Percentiles rank a stretch among this genome's conserved stretches.
Conservation (phyloP, 2,113 vertebrate genomes). For the Notothenia rossii region DNA sequence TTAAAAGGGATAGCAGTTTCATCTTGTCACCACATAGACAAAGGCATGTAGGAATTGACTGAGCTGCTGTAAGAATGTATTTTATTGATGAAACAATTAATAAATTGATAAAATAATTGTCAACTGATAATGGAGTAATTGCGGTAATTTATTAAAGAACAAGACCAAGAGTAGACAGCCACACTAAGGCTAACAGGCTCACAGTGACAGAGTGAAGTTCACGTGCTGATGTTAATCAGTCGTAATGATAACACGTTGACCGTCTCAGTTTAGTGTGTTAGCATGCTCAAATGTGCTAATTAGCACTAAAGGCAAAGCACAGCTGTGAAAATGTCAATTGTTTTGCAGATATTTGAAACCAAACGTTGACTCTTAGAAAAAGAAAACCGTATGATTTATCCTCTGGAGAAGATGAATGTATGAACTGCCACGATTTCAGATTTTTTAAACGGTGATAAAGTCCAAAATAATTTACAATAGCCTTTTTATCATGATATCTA, state of each 20-base stretch:
- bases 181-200: neutral
- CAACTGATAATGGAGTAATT: neutral
- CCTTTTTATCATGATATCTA: no score
- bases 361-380: no score
- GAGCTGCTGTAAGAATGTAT: neutral
- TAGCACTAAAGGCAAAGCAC: neutral
- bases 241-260: neutral
- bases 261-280: neutral
- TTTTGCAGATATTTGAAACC: neutral
- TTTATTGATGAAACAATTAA: neutral
- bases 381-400: neutral
- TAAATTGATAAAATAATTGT: neutral
- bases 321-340: neutral
- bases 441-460: no score
- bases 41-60: slow-evolving; percentile 4
- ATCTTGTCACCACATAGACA: slow-evolving; percentile 32
- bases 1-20: slow-evolving; percentile 21
- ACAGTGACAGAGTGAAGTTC: neutral
- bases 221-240: neutral
- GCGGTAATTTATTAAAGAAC: neutral
- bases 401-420: slow-evolving; percentile 3
- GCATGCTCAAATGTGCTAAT: neutral
- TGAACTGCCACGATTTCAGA: no score
- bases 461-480: no score
- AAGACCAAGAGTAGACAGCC: neutral